These are phyloP conservation scores for Rotaria sp. DNA, from an alignment of 2,888 invertebrate species.

Conservation along the genomic window DNA sequence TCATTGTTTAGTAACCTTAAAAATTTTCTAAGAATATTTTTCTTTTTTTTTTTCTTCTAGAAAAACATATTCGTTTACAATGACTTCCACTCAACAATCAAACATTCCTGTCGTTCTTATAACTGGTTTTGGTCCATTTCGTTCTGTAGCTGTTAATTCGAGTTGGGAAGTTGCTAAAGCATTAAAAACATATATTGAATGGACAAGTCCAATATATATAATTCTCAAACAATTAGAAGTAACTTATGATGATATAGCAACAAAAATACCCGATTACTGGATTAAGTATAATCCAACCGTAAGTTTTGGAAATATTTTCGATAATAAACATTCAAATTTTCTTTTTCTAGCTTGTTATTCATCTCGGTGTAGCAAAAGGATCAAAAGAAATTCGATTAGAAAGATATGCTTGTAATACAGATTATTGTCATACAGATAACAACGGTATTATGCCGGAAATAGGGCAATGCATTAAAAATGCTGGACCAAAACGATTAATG, in stretches of 20 bases:
- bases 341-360: not conserved
- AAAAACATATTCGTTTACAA: not conserved
- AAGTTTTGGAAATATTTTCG: not conserved
- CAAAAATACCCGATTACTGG: slow-evolving; percentile 20
- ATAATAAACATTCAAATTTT: not conserved
- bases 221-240: not conserved
- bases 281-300: slow-evolving; percentile 13
- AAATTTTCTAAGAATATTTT: not conserved
- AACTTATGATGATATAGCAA: not conserved
- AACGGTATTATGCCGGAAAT: not conserved
- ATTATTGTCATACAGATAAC: not conserved
- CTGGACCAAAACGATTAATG: not conserved
- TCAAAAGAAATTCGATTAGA: slow-evolving; percentile 8
- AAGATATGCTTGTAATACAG: not conserved
- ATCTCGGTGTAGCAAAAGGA: not conserved
- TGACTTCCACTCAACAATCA: not conserved
- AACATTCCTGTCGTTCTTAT: slow-evolving; percentile 1
- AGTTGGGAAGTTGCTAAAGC: slow-evolving; percentile 24
- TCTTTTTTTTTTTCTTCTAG: not conserved
- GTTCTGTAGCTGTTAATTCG: not conserved
- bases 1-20: not conserved
- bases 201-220: not conserved
- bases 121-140: not conserved
- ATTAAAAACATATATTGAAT: not conserved
- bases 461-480: not conserved